Evolutionary conservation across 2,113 vertebrate species (phyloP).

Genomic region (Pomatostomus ruficeps): DNA sequence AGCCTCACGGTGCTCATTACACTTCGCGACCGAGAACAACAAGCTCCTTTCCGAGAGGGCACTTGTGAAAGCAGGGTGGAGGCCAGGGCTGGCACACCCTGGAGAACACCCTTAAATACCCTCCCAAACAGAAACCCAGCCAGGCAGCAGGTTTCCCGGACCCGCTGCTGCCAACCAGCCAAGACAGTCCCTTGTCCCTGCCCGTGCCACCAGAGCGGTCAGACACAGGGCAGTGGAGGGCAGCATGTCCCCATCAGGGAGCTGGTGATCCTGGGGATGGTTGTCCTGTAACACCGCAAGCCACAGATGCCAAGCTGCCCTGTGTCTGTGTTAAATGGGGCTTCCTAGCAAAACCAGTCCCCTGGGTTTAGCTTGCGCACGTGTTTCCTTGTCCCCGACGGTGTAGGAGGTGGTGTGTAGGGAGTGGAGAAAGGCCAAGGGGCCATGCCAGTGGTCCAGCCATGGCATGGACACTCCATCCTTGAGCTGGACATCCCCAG

Average conservation of each 20-base stretch:
- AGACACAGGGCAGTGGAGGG: not conserved
- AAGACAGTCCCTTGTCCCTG: not conserved
- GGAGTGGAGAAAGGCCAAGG: not conserved
- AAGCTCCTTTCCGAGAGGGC: not conserved
- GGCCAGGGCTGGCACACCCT: constrained; percentile 38
- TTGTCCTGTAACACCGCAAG: accelerated
- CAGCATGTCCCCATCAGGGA: not conserved
- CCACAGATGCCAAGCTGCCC: accelerated
- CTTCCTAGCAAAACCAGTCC: not conserved
- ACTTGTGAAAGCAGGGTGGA: constrained; percentile 58
- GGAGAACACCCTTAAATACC: constrained; percentile 46
- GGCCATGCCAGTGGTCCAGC: accelerated
- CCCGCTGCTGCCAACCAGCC: not conserved
- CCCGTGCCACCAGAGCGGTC: accelerated
- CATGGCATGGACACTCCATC: not conserved
- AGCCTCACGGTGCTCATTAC: not conserved
- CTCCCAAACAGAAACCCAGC: constrained; percentile 59
- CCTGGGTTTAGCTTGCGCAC: not conserved
- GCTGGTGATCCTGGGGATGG: not conserved
- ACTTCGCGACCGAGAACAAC: not conserved
- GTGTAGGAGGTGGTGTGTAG: not conserved
- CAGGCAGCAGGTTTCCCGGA: not conserved
- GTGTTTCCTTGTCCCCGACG: accelerated
- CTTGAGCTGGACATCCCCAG: not conserved
- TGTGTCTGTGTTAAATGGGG: not conserved